These are phyloP conservation scores for Sus cebifrons DNA, from an alignment of 2,797 vertebrate genomes.

Conservation along the genomic window DNA sequence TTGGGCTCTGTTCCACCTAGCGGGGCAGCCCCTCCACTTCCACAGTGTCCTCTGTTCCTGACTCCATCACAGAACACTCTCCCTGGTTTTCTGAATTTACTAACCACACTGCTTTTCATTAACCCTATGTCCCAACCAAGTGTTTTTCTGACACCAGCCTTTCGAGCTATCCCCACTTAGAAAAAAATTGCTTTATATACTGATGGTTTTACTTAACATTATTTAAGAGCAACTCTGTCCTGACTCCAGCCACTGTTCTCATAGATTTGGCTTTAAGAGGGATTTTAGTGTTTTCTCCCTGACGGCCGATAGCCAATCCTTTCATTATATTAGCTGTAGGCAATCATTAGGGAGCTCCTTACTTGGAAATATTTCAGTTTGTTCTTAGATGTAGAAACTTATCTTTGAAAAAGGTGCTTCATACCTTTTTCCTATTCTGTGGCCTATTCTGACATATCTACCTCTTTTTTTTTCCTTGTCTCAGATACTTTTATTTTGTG, in stretches of 20 bases:
- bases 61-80: not conserved
- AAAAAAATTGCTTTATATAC: not conserved
- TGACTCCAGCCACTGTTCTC: not conserved
- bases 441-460: not conserved
- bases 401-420: not conserved
- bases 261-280: constrained; percentile 11
- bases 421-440: no score
- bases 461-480: not conserved
- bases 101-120: not conserved
- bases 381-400: not conserved
- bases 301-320: not conserved
- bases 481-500: no score
- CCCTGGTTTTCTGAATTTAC: not conserved
- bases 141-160: not conserved
- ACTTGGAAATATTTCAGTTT: constrained; percentile 35
- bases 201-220: constrained; percentile 30
- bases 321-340: not conserved
- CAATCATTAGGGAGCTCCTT: not conserved
- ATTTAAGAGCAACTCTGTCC: not conserved
- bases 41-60: not conserved
- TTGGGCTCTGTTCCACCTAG: not conserved
- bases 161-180: not conserved
- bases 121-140: not conserved
- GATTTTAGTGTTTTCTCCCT: not conserved
- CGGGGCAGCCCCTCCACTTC: no score